phyloP scores from a whole-genome alignment of 2,113 vertebrate genomes.

The Opisthocomus hoazin region DNA sequence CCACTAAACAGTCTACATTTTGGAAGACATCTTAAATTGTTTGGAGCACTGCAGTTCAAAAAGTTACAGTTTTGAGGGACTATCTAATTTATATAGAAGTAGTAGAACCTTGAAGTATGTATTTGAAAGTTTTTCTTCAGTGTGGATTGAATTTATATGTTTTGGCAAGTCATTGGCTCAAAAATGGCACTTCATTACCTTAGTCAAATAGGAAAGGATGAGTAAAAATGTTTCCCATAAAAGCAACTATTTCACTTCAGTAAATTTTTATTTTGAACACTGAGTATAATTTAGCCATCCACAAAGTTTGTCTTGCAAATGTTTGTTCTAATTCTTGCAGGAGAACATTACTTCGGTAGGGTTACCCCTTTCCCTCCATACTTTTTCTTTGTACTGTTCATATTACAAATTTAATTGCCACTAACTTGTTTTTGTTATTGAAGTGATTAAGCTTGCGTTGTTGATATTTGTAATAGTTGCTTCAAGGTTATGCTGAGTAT shows the following conservation, averaged over 20 bases:
- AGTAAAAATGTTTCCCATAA: not conserved
- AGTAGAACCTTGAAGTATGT: constrained; percentile 65
- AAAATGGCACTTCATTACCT: constrained; percentile 36
- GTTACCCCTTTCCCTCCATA: not conserved
- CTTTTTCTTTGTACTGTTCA: constrained; percentile 61
- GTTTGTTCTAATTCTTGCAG: not conserved
- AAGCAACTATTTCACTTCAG: not conserved
- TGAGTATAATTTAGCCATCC: constrained; percentile 35
- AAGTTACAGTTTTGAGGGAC: constrained; percentile 37
- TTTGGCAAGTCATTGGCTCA: constrained; percentile 19
- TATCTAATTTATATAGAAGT: constrained; percentile 6
- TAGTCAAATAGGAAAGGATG: not conserved
- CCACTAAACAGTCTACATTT: constrained; percentile 50
- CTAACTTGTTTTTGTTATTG: constrained; percentile 56
- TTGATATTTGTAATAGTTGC: constrained; percentile 52
- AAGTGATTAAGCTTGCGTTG: constrained; percentile 16
- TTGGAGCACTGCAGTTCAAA: constrained; percentile 65
- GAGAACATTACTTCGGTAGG: not conserved
- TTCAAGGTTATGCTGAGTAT: constrained; percentile 69
- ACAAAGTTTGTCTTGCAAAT: not conserved
- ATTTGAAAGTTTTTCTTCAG: constrained; percentile 19
- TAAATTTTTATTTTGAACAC: not conserved
- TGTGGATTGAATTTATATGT: not conserved
- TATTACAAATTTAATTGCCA: constrained; percentile 49
- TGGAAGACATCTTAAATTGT: constrained; percentile 43